phyloP scores from a whole-genome alignment of 1,140 invertebrate species.

The Harlomillsia oculata region DNA sequence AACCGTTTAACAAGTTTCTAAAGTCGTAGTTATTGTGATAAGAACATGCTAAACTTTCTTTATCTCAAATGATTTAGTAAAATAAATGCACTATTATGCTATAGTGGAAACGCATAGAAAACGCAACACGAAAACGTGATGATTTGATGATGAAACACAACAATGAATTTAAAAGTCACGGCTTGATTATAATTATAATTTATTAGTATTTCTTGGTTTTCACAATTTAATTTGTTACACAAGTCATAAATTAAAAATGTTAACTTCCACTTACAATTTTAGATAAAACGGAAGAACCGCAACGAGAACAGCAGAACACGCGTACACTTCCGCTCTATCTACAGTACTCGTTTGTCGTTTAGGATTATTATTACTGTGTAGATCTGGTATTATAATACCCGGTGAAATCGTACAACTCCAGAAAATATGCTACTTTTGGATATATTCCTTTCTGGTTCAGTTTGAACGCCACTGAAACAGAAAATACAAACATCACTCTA shows the following conservation, averaged over 20 bases:
- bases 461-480: constrained; percentile 16
- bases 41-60: no score
- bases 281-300: neutral
- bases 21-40: no score
- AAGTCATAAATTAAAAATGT: neutral
- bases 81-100: no score
- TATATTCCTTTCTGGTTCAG: constrained; percentile 18
- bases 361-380: neutral
- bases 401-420: constrained; percentile 26
- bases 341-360: neutral
- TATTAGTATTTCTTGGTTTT: no score
- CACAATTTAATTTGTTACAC: no score
- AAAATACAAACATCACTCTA: constrained; percentile 9
- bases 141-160: no score
- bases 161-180: no score
- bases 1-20: no score
- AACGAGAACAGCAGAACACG: neutral
- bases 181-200: no score
- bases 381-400: constrained; percentile 5
- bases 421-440: constrained; percentile 19
- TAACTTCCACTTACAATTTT: neutral
- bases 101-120: no score
- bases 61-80: no score
- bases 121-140: no score
- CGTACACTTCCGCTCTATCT: neutral